Base-by-base conservation (phyloP, 2,113 vertebrate genomes). In the Aptenodytes forsteri region DNA sequence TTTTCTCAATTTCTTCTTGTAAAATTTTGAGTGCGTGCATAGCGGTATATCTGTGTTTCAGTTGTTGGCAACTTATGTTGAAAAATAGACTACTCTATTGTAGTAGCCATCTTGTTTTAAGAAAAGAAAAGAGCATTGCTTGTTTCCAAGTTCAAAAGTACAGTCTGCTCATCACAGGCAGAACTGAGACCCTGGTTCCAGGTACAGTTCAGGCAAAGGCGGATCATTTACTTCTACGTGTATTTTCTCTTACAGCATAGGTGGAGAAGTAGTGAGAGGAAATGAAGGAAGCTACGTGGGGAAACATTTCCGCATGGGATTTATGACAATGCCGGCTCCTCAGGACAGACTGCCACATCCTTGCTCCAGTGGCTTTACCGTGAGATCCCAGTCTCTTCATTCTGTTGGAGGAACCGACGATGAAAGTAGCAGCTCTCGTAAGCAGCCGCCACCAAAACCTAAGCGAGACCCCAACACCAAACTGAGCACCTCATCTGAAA, bases 261-360 rank as follows among this genome's bases (percentile, higher is more conserved):
- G 99, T 54, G 99, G 99, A 81, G 99, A 99, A 79, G 99, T 99
- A 34, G 98, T 98, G 36, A 98, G 98, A 93, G 98, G 98, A 97
- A 98, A 98, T 71, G 99, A 99, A 38, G 98, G 98, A 17, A 98
- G 98, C 42, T 99, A 99, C 23, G 97, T 98, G 64, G 99, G 99
- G 83, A 99, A 99, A 93, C 99, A 99, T 90, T 99, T 99, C 97
- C 99, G 99, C 69, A 99, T 99, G 99, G 99, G 99, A 79, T 99
- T 99, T 97, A 99, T 99, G 99, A 99, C 99, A 0, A 99, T 99
- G 99, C 99, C 99, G 3, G 99, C 99, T 15, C 99, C 99, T 55
- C 99, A 99, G 97, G 99, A 99, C 97, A 98, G 99, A 62, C 96
- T 99, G 87, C 98, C 99, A 5, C 98, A 99, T 9, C 98, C 99